Conservation (phyloP, 1,140 invertebrate species). For the Scaptomyza graminum region DNA sequence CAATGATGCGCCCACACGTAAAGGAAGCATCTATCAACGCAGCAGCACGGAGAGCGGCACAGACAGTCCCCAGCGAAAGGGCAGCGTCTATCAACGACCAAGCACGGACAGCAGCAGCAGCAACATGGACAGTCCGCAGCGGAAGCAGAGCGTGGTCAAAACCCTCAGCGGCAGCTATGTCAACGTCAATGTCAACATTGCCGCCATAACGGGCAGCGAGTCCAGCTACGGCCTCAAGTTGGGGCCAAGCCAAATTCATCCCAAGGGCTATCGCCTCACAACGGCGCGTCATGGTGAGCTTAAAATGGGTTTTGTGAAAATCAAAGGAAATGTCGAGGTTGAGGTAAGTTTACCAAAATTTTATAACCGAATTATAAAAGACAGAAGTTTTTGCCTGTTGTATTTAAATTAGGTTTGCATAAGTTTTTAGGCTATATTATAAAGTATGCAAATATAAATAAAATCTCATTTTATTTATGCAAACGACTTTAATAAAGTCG, state of each 20-base stretch:
- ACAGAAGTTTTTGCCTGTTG: neutral
- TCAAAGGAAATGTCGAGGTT: constrained; percentile 95
- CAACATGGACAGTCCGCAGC: constrained; percentile 58
- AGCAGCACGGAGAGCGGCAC: constrained; percentile 22
- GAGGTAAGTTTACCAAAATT: constrained; percentile 87
- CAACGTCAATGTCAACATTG: constrained; percentile 45
- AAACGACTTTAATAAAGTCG: too few species aligned
- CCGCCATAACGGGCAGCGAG: constrained; percentile 65
- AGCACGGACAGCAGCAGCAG: constrained; percentile 50
- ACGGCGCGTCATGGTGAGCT: constrained; percentile 91
- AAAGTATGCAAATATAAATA: too few species aligned
- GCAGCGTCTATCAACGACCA: constrained; percentile 67
- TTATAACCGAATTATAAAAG: neutral
- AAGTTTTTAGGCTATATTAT: too few species aligned
- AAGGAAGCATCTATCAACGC: constrained; percentile 71
- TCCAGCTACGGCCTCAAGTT: constrained; percentile 85
- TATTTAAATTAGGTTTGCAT: too few species aligned
- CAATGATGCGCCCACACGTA: constrained; percentile 62
- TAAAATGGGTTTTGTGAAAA: constrained; percentile 93
- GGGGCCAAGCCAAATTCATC: constrained; percentile 91
- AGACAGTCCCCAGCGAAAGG: constrained; percentile 60
- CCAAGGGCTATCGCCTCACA: constrained; percentile 88
- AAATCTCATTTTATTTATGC: too few species aligned
- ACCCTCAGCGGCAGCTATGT: constrained; percentile 64
- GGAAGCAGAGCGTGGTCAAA: constrained; percentile 72